Base-by-base conservation (phyloP, 2,113 vertebrate genomes). In the Condylura cristata region DNA sequence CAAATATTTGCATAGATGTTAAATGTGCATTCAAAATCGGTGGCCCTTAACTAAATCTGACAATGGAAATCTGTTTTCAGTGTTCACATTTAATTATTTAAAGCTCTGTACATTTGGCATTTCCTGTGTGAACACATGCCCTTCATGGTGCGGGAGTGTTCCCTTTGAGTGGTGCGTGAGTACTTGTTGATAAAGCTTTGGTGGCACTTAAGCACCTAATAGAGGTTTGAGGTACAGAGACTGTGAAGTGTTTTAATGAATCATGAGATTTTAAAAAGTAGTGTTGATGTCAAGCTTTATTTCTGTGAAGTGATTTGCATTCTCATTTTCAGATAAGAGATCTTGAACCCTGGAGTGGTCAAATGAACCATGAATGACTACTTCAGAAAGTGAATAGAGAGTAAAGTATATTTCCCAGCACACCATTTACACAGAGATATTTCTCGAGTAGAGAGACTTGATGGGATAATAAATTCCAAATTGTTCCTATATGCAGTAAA, bases 171-270 rank as follows among this genome's bases (percentile, higher is more conserved):
- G 91, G 44, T 44, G 1, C 11, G 16, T 95, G 71, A 95, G 84
- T 81, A 63, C 70, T 88, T 91, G 65, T 81, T 91, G 71, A 96
- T 88, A 87, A 93, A 80, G 90, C 87, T 94, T 88, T 56, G 48
- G 89, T 58, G 34, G 39, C 84, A 94, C 95, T 96, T 96, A 87
- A 97, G 83, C 61, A 90, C 48, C 78, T 94, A 95, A 97, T 89
- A 78, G 87, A 94, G 80, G 75, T 95, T 90, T 65, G 81, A 87
- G 76, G 46, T 86, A 81, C 39, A 78, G 85, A 89, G 76, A 85
- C 87, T 90, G 68, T 97, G 95, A 90, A 97, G 90, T 94, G 84
- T 90, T 96, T 94, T 97, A 97, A 97, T 96, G 95, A 97, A 96
- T 94, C 93, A 80, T 72, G 87, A 95, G 65, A 85, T 90, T 95